Conservation (phyloP, 2,113 vertebrate genomes). For the Numenius arquata region DNA sequence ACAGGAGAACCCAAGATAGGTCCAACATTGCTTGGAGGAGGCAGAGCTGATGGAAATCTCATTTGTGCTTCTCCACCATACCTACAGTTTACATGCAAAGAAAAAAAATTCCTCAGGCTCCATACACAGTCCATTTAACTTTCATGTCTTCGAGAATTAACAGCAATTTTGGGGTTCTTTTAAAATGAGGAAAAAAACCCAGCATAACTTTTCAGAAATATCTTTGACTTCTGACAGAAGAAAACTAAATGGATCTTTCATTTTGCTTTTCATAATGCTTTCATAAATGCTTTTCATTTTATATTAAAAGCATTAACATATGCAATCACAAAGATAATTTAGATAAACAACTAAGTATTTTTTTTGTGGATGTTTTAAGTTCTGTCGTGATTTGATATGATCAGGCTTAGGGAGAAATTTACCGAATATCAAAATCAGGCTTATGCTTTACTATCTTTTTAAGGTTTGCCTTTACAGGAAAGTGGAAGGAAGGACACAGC, state of each 20-base stretch:
- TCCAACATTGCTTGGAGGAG: constrained; percentile 82
- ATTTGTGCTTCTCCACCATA: constrained; percentile 97
- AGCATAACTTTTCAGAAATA: neutral
- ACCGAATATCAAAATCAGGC: neutral
- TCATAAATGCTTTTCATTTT: no score
- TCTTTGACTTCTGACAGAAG: neutral
- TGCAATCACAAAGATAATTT: neutral
- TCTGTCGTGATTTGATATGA: neutral
- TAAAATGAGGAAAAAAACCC: neutral
- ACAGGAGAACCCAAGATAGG: constrained; percentile 85
- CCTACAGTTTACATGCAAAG: constrained; percentile 66
- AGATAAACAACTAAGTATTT: neutral
- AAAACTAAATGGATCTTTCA: neutral
- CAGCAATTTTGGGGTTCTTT: neutral
- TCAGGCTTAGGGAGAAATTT: neutral
- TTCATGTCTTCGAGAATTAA: neutral
- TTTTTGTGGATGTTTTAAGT: neutral
- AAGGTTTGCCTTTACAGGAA: neutral
- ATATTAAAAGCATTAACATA: neutral
- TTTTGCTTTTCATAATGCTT: no score
- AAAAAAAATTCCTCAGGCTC: neutral
- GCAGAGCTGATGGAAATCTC: constrained; percentile 85
- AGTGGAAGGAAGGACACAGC: neutral
- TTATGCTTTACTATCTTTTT: neutral
- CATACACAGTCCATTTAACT: neutral